Base-by-base conservation (phyloP, 2,888 invertebrate genomes). In the Polydrusus cervinus region DNA sequence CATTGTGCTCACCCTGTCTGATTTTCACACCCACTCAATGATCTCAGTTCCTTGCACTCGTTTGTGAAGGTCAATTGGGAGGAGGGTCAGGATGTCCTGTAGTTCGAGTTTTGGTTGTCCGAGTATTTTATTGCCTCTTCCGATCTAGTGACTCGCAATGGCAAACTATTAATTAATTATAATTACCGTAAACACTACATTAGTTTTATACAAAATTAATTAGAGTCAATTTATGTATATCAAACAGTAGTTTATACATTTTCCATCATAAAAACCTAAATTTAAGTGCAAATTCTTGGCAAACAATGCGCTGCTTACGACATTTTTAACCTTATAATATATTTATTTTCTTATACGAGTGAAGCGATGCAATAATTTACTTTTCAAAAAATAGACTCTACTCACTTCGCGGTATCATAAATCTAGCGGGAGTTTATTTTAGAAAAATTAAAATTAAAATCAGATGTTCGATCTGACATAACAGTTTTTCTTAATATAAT, bases 241-340 rank as follows among this genome's bases (percentile, higher is more conserved):
- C 16, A 49, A 49, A 64, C 64, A 30, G 14, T 49, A n/a, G 62
- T 64, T 10, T 47, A 20, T 64, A 30, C 25, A 25, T 45, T 30
- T 45, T 20, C 45, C 61, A 18, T 14, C 14, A 34, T 47, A 34
- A 64, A 64, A 47, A 49, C 47, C 30, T 47, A 47, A 64, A 30
- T 49, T 64, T 64, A 64, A 64, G 64, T 47, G 16, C 64, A 47
- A 49, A 64, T 64, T 64, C 64, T 64, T 64, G 64, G 64, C 64
- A 64, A 49, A 64, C 64, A 64, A 64, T 64, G 34, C 25, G 7
- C 8, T 16, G 47, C 64, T 64, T 64, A 64, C 64, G 64, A 64
- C 64, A 64, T 47, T 64, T 49, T 16, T 16, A 64, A 64, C 64
- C 49, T 64, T 64, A 64, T 64, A 64, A 64, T 64, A 49, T 64